These are phyloP conservation scores for Malurus leucopterus DNA, from an alignment of 2,797 vertebrate species.

Conservation along the genomic window DNA sequence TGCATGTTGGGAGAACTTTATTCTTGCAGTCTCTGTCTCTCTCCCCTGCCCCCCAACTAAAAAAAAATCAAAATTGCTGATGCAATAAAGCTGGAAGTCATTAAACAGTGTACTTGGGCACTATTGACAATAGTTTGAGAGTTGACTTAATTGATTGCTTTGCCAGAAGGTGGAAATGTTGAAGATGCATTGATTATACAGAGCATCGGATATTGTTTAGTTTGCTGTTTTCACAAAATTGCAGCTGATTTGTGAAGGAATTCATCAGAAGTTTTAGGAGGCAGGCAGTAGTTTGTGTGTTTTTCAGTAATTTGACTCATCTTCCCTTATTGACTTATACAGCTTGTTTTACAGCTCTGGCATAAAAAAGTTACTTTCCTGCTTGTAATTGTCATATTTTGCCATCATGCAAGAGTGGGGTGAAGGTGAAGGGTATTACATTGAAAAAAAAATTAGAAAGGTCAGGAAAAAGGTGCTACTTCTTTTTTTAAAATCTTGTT, in stretches of 20 bases:
- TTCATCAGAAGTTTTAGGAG: background rate
- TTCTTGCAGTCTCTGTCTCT: background rate
- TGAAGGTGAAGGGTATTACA: background rate
- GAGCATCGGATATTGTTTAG: background rate
- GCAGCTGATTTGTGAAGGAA: background rate
- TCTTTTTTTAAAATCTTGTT: background rate
- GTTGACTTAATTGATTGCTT: background rate
- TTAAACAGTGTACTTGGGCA: background rate
- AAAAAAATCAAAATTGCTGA: background rate
- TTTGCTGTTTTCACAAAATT: background rate
- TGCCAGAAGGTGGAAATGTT: background rate
- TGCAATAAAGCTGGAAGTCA: background rate
- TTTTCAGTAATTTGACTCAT: background rate
- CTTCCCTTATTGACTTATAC: background rate
- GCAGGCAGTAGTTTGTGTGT: background rate
- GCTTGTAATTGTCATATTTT: background rate
- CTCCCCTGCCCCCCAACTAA: background rate
- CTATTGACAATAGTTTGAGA: background rate
- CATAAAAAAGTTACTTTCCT: background rate
- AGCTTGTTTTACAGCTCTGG: background rate
- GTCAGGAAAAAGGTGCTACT: background rate
- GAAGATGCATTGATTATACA: slow-evolving; percentile 13
- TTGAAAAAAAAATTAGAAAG: background rate
- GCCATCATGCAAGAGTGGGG: background rate
- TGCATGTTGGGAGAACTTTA: accelerated